Evolutionary conservation across 2,888 invertebrate species (phyloP), one percentile per base, ranked within the genome.

Genomic region (Hipparchia semele): DNA sequence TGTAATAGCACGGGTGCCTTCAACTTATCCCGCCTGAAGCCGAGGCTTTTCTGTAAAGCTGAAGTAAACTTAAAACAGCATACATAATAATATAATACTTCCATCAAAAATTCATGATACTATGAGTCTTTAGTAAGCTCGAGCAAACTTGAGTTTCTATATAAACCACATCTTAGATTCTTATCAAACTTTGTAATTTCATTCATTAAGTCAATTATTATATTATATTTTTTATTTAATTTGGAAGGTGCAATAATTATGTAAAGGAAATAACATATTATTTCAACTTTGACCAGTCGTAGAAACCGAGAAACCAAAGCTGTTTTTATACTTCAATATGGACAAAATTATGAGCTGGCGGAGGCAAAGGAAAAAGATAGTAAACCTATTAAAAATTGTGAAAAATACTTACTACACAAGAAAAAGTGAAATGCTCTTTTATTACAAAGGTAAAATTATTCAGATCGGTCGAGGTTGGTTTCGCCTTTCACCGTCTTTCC

Each of bases 401-500:
- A 13, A 62, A 62, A 46, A 13, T 46, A 46, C n/a, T 46, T 13
- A 49, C 12, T 13, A 49, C 12, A 33, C 10, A 53, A 33, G 53
- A 67, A 58, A 58, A 45, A 67, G 56, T 45, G 23, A 56, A 56
- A 58, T 23, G 56, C 5, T 46, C 46, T 67, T 58, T 58, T 58
- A 67, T 67, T 13, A 74, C 72, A 71, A 74, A 79, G 76, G 71
- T 72, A 74, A 75, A 77, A 76, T 71, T 76, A 75, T 78, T 70
- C 68, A 69, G 65, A 74, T 74, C 67, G 72, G 67, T 73, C 71
- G 69, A 72, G 75, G 71, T 74, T 71, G 74, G 71, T 68, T 76
- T 76, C 76, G 73, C 74, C 76, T 78, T 76, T 78, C 77, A 73
- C 73, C 74, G 67, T 68, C 56, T 62, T 66, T 70, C 77, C 77